Conservation (phyloP, 2,888 invertebrate genomes). For the Leucophenga maculata region DNA sequence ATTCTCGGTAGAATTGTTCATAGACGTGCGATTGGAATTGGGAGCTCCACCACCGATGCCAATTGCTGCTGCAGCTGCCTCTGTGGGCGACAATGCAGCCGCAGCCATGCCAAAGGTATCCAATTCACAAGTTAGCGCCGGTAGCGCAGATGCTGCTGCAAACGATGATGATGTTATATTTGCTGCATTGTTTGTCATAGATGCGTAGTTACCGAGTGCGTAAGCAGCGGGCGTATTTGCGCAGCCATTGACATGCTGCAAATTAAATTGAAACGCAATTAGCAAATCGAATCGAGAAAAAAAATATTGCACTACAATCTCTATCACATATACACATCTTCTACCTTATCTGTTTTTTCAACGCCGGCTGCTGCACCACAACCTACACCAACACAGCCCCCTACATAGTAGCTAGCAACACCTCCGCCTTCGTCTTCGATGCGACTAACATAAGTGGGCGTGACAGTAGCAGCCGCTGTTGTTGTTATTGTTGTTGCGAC, state of each 20-base stretch:
- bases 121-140: constrained; percentile 46
- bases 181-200: not conserved
- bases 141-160: constrained; percentile 37
- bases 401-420: not conserved
- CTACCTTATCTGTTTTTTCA: constrained; percentile 21
- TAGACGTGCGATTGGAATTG: constrained; percentile 67
- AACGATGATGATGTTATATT: constrained; percentile 1
- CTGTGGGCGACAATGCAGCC: constrained; percentile 50
- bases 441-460: constrained; percentile 50
- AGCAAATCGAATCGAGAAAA: constrained; percentile 9
- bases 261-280: constrained; percentile 33
- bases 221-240: not conserved
- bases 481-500: constrained; percentile 26
- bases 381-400: constrained; percentile 31
- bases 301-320: constrained; percentile 40
- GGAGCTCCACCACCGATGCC: constrained; percentile 44
- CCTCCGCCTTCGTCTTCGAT: constrained; percentile 53
- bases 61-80: constrained; percentile 37
- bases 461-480: constrained; percentile 39
- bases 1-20: constrained; percentile 71
- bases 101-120: constrained; percentile 36
- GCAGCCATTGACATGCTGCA: constrained; percentile 41
- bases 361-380: constrained; percentile 38
- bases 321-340: constrained; percentile 32
- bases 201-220: not conserved